Evolutionary conservation across 2,113 vertebrate species (phyloP).

Genomic region (Scytalopus superciliaris): DNA sequence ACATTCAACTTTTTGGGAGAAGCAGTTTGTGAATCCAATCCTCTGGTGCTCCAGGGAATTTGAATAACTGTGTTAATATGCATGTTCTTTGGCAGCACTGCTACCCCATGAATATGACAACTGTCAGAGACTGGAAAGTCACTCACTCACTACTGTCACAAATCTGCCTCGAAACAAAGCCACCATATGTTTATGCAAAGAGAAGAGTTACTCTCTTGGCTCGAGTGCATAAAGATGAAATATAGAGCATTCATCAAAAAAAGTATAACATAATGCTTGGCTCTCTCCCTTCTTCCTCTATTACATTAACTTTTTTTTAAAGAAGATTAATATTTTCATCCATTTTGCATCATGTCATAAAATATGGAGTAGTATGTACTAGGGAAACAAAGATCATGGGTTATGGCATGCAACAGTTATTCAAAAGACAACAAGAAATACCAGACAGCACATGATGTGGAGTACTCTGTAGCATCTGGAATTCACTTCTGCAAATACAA

Average conservation of each 20-base stretch:
- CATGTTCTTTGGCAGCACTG: not conserved
- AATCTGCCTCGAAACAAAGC: conserved; percentile 40
- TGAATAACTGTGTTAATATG: not conserved
- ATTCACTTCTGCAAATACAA: not conserved
- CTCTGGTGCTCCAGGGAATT: not conserved
- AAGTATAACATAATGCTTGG: not conserved
- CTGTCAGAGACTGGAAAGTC: conserved; percentile 47
- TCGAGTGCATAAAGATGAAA: conserved; percentile 37
- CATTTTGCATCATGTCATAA: conserved; percentile 23
- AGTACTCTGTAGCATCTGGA: not conserved
- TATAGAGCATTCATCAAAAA: conserved; percentile 21
- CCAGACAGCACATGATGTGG: not conserved
- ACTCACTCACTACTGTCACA: conserved; percentile 30
- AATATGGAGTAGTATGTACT: not conserved
- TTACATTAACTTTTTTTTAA: not conserved
- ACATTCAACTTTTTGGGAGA: not conserved
- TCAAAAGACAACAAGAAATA: not conserved
- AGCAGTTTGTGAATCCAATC: not conserved
- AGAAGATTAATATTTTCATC: conserved; percentile 44
- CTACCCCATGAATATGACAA: conserved; percentile 15
- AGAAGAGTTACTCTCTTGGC: conserved; percentile 34
- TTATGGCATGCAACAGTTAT: not conserved
- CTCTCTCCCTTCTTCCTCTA: conserved; percentile 15
- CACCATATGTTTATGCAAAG: conserved; percentile 43
- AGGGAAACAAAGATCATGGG: not conserved